phyloP scores from a whole-genome alignment of 2,888 invertebrate species.

The Dioctria rufipes region DNA sequence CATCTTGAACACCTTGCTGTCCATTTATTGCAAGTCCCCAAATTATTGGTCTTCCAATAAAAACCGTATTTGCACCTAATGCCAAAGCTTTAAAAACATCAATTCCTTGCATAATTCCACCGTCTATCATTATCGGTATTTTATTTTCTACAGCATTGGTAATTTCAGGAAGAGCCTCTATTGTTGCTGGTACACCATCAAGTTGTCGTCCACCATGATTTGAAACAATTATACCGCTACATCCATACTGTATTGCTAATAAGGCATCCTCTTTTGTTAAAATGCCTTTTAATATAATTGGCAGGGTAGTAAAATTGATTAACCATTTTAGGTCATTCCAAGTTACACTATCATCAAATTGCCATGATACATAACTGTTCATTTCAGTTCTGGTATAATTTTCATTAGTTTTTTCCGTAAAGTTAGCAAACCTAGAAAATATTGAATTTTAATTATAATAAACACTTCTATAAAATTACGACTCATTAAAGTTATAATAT shows the following conservation, averaged over 20 bases:
- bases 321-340: background rate
- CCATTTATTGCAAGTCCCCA: slow-evolving; percentile 2
- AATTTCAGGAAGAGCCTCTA: slow-evolving; percentile 1
- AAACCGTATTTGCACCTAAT: background rate
- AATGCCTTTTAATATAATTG: background rate
- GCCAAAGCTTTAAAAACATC: slow-evolving; percentile 3
- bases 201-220: slow-evolving; percentile 9
- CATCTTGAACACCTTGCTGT: background rate
- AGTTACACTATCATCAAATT: background rate
- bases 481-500: background rate
- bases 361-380: background rate
- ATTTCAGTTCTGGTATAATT: background rate
- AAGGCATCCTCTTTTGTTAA: slow-evolving; percentile 6
- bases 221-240: background rate
- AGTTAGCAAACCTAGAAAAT: background rate
- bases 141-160: background rate
- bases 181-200: slow-evolving; percentile 4
- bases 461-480: background rate
- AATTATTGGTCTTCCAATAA: background rate
- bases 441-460: background rate
- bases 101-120: slow-evolving; percentile 2
- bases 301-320: background rate
- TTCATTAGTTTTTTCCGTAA: background rate
- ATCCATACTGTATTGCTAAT: background rate
- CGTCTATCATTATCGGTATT: background rate